Conservation (phyloP, 2,888 invertebrate genomes). For the Stenotaenia linearis region DNA sequence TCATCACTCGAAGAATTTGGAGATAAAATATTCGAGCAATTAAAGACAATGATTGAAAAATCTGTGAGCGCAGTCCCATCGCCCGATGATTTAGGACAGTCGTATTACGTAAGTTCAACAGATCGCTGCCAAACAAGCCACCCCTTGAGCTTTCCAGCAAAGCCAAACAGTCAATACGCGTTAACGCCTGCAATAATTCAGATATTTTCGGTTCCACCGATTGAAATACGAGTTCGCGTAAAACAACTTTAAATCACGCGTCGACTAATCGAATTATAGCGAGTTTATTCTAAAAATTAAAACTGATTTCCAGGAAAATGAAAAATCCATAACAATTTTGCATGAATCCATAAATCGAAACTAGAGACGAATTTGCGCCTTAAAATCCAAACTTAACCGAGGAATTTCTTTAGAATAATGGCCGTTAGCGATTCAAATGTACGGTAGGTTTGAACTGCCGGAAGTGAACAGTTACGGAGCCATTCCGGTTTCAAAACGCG, state of each 20-base stretch:
- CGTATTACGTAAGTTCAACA: background rate
- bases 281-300: background rate
- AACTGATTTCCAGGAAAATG: background rate
- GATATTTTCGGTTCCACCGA: background rate
- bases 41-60: background rate
- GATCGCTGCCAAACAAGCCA: background rate
- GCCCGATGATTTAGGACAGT: background rate
- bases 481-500: no score
- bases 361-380: no score
- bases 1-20: background rate
- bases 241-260: background rate
- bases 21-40: background rate
- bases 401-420: no score
- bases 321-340: background rate
- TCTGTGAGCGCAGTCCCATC: background rate
- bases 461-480: no score
- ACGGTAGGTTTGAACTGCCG: no score
- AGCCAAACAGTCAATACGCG: background rate
- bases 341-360: no score
- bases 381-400: no score
- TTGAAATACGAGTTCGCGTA: background rate
- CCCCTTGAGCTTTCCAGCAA: background rate
- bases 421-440: no score
- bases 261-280: background rate
- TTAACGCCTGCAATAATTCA: background rate